These are phyloP conservation scores for Pantala flavescens DNA, from an alignment of 1,140 invertebrate species.

Conservation along the genomic window DNA sequence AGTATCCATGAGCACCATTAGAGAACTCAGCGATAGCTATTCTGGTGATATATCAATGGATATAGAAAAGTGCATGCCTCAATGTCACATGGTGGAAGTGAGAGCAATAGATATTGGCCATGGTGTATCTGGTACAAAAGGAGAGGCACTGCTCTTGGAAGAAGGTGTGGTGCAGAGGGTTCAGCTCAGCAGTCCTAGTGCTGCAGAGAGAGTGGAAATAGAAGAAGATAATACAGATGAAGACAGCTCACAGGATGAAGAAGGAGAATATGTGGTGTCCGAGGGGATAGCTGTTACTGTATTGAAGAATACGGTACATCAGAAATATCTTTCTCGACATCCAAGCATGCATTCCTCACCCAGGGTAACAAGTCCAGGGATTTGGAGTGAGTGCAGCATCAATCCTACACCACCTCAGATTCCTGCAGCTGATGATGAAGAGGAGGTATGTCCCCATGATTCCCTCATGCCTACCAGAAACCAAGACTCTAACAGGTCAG, in stretches of 20 bases:
- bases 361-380: not conserved
- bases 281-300: not conserved
- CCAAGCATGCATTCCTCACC: not conserved
- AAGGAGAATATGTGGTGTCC: not conserved
- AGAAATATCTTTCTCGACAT: not conserved
- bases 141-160: not conserved
- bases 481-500: not conserved
- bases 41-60: slow-evolving; percentile 11
- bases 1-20: slow-evolving; percentile 38
- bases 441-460: not conserved
- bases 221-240: not conserved
- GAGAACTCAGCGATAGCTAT: slow-evolving; percentile 15
- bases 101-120: slow-evolving; percentile 46
- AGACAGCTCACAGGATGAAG: not conserved
- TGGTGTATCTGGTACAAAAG: slow-evolving; percentile 25
- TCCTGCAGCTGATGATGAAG: not conserved
- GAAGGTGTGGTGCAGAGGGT: not conserved
- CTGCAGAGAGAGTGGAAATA: slow-evolving; percentile 7
- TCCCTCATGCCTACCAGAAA: not conserved
- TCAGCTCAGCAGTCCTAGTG: not conserved
- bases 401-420: not conserved
- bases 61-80: slow-evolving; percentile 25
- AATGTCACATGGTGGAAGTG: slow-evolving; percentile 44
- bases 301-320: not conserved
- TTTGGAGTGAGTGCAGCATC: not conserved